Conservation (phyloP, 2,888 invertebrate species). For the Ormyrus pomaceus region DNA sequence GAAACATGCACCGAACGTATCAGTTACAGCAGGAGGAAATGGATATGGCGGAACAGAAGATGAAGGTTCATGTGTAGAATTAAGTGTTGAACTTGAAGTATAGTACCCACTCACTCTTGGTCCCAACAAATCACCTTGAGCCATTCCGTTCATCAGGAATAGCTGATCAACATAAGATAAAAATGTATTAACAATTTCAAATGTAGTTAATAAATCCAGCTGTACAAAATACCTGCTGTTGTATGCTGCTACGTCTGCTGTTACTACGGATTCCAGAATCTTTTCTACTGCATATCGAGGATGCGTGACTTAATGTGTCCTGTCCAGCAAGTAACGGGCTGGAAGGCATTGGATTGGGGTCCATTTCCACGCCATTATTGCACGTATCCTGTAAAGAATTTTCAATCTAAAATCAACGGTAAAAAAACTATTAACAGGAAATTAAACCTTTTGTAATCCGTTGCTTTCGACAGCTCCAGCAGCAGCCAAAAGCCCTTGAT, state of each 20-base stretch:
- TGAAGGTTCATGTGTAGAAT: conserved; percentile 73
- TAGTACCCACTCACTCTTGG: conserved; percentile 93
- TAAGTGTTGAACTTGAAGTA: conserved; percentile 86
- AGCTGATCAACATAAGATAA: conserved; percentile 74
- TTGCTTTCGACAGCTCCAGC: conserved; percentile 25
- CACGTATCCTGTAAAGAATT: conserved; percentile 62
- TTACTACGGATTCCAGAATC: conserved; percentile 93
- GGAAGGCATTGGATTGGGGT: conserved; percentile 72
- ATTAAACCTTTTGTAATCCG: conserved; percentile 42
- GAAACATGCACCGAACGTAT: conserved; percentile 85
- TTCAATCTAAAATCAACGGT: conserved; percentile 4
- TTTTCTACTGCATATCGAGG: conserved; percentile 89
- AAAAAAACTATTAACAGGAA: background rate
- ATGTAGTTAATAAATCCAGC: background rate
- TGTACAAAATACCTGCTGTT: conserved; percentile 82
- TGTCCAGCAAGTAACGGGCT: conserved; percentile 72
- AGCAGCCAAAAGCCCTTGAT: conserved; percentile 39
- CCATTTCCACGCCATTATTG: conserved; percentile 70
- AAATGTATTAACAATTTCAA: background rate
- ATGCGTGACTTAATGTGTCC: conserved; percentile 84
- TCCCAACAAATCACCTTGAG: conserved; percentile 85
- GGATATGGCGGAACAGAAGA: conserved; percentile 76
- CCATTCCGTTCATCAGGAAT: conserved; percentile 78
- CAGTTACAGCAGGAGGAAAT: conserved; percentile 78
- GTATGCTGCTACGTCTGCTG: conserved; percentile 90